Conservation (phyloP, 2,113 vertebrate species). For the Anoura caudifer region DNA sequence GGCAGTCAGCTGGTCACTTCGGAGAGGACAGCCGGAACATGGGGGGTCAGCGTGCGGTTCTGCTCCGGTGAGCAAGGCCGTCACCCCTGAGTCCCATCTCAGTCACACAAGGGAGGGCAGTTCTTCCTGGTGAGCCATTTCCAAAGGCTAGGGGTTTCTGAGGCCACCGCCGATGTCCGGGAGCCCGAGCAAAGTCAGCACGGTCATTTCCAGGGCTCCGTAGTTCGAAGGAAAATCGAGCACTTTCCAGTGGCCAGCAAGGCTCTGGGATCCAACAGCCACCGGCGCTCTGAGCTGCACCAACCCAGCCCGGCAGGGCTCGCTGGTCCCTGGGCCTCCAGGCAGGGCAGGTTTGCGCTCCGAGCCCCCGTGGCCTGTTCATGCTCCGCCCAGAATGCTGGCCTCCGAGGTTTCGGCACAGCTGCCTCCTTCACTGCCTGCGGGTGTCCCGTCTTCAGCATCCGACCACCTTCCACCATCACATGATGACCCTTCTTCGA, state of each 20-base stretch:
- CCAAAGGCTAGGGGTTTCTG: neutral
- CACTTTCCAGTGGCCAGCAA: neutral
- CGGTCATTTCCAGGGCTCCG: neutral
- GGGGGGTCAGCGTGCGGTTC: neutral
- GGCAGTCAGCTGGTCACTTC: neutral
- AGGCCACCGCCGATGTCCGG: neutral
- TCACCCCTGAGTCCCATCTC: neutral
- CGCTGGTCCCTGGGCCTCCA: neutral
- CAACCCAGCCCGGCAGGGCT: fast-evolving
- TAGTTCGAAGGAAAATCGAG: neutral
- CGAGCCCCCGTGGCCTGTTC: neutral
- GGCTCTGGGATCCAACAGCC: neutral
- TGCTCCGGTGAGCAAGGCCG: neutral
- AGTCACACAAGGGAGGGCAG: fast-evolving
- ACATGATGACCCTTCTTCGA: neutral
- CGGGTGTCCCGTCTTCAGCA: neutral
- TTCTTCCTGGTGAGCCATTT: neutral
- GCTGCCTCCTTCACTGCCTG: neutral
- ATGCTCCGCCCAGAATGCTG: neutral
- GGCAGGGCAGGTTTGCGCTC: neutral
- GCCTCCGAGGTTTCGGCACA: neutral
- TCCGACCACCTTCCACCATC: neutral
- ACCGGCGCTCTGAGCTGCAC: neutral
- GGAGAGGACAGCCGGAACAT: neutral
- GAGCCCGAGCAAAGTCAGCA: neutral